Evolutionary conservation across 2,888 invertebrate genomes (phyloP).

Genomic region (Ophion costatus): DNA sequence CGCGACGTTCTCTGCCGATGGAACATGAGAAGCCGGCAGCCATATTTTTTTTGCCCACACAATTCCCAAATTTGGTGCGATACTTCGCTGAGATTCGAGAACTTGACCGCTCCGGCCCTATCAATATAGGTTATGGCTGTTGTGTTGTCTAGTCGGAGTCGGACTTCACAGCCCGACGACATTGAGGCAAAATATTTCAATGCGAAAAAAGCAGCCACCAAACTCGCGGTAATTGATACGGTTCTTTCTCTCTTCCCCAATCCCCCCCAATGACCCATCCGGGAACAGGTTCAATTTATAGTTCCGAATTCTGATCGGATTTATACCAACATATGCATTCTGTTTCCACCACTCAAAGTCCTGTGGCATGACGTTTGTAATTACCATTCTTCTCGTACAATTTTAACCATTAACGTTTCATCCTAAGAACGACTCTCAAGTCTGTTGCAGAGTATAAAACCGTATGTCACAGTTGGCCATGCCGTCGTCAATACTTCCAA

Average conservation of each 20-base stretch:
- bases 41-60: not conserved
- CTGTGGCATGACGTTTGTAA: not conserved
- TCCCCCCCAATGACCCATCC: not conserved
- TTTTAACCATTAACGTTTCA: too few relatives aligned
- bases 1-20: not conserved
- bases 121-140: conserved; percentile 58
- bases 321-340: not conserved
- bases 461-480: conserved; percentile 12
- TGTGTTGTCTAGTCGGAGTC: conserved; percentile 49
- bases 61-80: not conserved
- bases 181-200: conserved; percentile 33
- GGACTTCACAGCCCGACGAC: not conserved
- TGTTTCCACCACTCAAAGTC: not conserved
- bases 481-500: conserved; percentile 8
- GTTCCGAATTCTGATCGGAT: not conserved
- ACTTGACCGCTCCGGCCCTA: conserved; percentile 43
- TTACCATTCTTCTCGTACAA: not conserved
- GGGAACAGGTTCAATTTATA: not conserved
- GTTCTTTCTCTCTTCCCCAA: not conserved
- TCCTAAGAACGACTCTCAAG: not conserved
- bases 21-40: not conserved
- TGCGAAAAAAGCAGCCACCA: conserved; percentile 27
- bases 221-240: conserved; percentile 8
- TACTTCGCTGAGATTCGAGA: not conserved
- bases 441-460: not conserved